A percentile compares a stretch with the other conserved stretches of the same genome.
These are phyloP conservation scores for Conger conger DNA, from an alignment of 2,113 vertebrate genomes.

Conservation along the genomic window DNA sequence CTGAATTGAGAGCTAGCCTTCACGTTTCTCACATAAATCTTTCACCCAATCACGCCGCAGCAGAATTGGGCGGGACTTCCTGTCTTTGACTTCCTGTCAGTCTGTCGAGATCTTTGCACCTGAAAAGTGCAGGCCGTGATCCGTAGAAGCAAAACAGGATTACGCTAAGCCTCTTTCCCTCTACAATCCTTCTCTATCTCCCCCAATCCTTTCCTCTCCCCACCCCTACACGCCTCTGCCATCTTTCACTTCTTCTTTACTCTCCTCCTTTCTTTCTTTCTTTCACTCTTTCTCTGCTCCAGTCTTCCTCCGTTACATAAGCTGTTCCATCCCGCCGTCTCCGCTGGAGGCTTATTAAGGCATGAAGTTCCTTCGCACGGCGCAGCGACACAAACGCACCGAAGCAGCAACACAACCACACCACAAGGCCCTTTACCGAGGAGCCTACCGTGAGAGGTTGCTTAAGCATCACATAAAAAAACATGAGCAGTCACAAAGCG, in stretches of 20 bases:
- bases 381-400: neutral
- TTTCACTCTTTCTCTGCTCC: neutral
- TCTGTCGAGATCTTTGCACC: neutral
- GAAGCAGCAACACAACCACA: neutral
- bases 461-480: constrained; percentile 6
- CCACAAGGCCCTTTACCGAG: no score
- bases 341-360: constrained; percentile 7
- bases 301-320: neutral
- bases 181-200: neutral
- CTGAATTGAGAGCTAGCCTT: neutral
- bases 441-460: neutral
- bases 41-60: no score
- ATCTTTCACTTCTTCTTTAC: neutral
- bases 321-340: neutral
- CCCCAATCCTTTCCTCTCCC: neutral
- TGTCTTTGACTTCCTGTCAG: neutral
- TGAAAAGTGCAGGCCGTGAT: no score
- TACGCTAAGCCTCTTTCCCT: neutral
- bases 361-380: constrained; percentile 7
- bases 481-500: constrained; percentile 14
- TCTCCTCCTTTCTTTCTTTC: neutral
- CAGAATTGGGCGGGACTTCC: neutral
- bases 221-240: neutral
- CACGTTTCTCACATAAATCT: neutral
- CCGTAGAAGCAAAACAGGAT: neutral